These are phyloP conservation scores for Caenorhabditis sp. DNA, from an alignment of 2,888 invertebrate genomes.

Conservation along the genomic window DNA sequence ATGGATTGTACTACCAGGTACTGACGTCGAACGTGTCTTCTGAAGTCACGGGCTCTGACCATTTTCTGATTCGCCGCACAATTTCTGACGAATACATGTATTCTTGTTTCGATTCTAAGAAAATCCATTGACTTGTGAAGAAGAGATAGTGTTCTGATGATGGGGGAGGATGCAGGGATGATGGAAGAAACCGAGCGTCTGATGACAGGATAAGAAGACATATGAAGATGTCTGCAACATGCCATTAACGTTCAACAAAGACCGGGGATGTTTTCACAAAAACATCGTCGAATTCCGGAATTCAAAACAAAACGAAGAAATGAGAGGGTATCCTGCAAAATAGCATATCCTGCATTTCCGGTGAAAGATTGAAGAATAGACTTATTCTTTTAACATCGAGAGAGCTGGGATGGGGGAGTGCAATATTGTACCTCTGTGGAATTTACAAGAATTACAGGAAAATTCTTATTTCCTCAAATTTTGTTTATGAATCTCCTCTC, in stretches of 20 bases:
- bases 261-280: constrained; percentile 29
- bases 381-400: too few species aligned
- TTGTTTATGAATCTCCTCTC: too few species aligned
- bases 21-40: constrained; percentile 34
- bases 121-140: constrained; percentile 10
- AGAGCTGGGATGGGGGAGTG: too few species aligned
- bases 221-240: constrained; percentile 52
- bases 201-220: constrained; percentile 30
- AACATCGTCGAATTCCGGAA: constrained; percentile 41
- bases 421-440: too few species aligned
- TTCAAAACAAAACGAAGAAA: constrained; percentile 41
- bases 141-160: constrained; percentile 1
- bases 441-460: too few species aligned
- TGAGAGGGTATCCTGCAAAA: constrained; percentile 46
- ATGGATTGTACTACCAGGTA: constrained; percentile 24
- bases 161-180: not conserved
- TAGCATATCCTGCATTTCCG: not conserved
- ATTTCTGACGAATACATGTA: constrained; percentile 4
- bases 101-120: constrained; percentile 10
- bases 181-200: constrained; percentile 17
- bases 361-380: not conserved
- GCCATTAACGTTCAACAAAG: constrained; percentile 40
- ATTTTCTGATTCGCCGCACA: constrained; percentile 28
- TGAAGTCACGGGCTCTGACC: constrained; percentile 25
- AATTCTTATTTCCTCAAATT: too few species aligned